Evolutionary conservation across 30 jellyfish, hydroid and myxozoan species (phyloP), one percentile per base, ranked within the genome.

Genomic region (Turritopsis rubra): DNA sequence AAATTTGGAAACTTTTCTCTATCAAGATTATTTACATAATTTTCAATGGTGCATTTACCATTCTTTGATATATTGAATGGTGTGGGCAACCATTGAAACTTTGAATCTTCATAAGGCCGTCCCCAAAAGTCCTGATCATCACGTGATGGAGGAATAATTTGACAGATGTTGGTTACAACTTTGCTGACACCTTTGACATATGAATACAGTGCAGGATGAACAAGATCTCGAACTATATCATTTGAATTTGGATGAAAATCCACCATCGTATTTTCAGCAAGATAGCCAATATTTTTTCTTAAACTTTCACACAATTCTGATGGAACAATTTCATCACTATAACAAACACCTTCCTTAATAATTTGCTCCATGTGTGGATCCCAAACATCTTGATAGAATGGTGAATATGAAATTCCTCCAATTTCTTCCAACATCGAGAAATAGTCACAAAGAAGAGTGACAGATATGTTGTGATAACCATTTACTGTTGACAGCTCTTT

Each of bases 171-270:
- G 13, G 60, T 41, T 72, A 88, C 16, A 41, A 41, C 13, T 52
- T 88, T 84, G 75, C 89, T 78, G 24, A 83, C 89, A 20, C 87
- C 92, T 24, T 88, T 88, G 60, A 88, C 86, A 53, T 77, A 88
- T 19, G 96, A 80, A 80, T 76, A 83, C 73, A 88, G 24, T 7
- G 96, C 96, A 1, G 96, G 96, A 75, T 88, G 96, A 52, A 88
- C 96, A 73, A 88, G 70, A 83, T 88, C 96, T 18, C 96, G 66
- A 21, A 88, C 96, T 52, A 83, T 73, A 71, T 88, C 92, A 72
- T 88, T 88, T n/a, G 96, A 88, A 21, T 88, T 88, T 17, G 96
- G 96, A 75, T 88, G 96, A 79, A 72, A 88, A 68, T 88, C 96
- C 79, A 88, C 75, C 7, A 79, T 84, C 27, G 92, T 88, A 52